phyloP scores from a whole-genome alignment of 2,113 vertebrate genomes.

The Silurus meridionalis region DNA sequence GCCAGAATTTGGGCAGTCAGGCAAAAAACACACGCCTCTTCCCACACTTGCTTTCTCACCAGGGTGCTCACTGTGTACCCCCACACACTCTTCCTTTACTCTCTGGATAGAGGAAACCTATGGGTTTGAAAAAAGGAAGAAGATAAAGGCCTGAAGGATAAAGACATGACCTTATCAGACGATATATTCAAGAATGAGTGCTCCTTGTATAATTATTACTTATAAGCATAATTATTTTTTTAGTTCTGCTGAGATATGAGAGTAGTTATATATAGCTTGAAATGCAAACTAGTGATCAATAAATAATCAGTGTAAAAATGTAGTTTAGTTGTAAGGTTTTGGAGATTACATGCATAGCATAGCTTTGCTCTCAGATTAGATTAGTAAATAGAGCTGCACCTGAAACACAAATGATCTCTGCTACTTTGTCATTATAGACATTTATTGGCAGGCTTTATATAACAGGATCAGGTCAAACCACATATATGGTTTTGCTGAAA shows the following conservation, averaged over 20 bases:
- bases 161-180: background rate
- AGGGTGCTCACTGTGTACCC: slow-evolving; percentile 49
- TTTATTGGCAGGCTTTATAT: background rate
- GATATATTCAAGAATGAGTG: background rate
- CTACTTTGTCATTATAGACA: background rate
- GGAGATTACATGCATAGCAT: too few species aligned
- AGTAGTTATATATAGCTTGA: background rate
- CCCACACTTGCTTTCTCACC: slow-evolving; percentile 70
- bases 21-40: slow-evolving; percentile 83
- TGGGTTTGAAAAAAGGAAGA: background rate
- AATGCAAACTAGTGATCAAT: background rate
- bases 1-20: slow-evolving; percentile 83
- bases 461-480: background rate
- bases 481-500: background rate
- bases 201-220: background rate
- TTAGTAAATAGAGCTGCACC: background rate
- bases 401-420: background rate
- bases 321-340: too few species aligned
- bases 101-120: slow-evolving; percentile 56
- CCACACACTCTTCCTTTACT: slow-evolving; percentile 72
- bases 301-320: background rate
- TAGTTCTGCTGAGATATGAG: background rate
- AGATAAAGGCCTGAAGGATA: background rate
- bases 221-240: background rate
- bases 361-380: background rate